Evolutionary conservation across 1,140 invertebrate genomes (phyloP).

Genomic region (Papilio helenus): DNA sequence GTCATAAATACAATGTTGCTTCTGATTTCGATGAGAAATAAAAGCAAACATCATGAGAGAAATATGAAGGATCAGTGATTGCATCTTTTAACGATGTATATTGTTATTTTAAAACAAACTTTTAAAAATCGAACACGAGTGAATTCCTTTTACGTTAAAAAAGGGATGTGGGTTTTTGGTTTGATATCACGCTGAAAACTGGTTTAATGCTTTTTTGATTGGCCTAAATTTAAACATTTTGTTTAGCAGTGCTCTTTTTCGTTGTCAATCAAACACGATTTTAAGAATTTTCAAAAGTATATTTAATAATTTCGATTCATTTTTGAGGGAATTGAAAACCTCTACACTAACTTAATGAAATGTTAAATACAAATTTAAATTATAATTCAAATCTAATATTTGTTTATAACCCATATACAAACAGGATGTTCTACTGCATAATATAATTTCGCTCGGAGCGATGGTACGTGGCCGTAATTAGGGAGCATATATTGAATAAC

Average conservation of each 20-base stretch:
- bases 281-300: background rate
- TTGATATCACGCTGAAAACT: conserved; percentile 7
- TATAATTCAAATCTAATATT: background rate
- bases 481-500: conserved; percentile 7
- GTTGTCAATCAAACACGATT: background rate
- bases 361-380: background rate
- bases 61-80: conserved; percentile 25
- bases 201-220: conserved; percentile 2
- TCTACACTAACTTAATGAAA: background rate
- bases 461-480: background rate
- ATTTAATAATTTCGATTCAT: background rate
- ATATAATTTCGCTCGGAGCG: conserved; percentile 16
- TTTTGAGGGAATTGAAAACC: background rate
- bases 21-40: conserved; percentile 25
- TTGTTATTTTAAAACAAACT: conserved; percentile 25
- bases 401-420: conserved; percentile 6
- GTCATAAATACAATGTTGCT: conserved; percentile 23
- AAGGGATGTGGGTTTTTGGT: conserved; percentile 20
- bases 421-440: conserved; percentile 3
- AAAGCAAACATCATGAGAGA: conserved; percentile 27
- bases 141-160: conserved; percentile 20
- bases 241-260: background rate
- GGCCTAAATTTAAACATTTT: conserved; percentile 13
- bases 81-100: conserved; percentile 34
- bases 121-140: conserved; percentile 2